A percentile compares a stretch with the other conserved stretches of the same genome.
phyloP scores from a whole-genome alignment of 2,797 vertebrate genomes.

The Rhinophrynus dorsalis region DNA sequence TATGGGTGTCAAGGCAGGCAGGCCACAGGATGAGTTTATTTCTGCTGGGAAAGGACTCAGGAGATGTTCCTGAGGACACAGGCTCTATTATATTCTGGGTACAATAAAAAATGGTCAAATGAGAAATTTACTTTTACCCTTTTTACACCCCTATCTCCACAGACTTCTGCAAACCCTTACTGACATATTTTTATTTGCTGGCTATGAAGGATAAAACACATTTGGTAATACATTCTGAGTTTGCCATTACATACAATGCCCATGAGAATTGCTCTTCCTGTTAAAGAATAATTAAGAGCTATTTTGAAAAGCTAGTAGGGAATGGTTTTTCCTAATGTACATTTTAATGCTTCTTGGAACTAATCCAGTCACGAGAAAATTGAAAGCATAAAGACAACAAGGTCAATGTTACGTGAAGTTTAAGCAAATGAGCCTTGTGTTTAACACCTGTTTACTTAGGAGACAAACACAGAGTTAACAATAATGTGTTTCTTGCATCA shows the following conservation, averaged over 20 bases:
- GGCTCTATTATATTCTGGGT: too few relatives aligned
- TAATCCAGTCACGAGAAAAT: conserved; percentile 15
- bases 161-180: background rate
- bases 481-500: too few relatives aligned
- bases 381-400: conserved; percentile 12
- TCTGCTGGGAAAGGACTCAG: too few relatives aligned
- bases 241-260: background rate
- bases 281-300: background rate
- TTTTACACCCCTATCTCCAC: too few relatives aligned
- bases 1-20: too few relatives aligned
- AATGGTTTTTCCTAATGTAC: conserved; percentile 23
- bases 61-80: too few relatives aligned
- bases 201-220: background rate
- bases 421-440: too few relatives aligned
- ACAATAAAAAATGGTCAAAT: too few relatives aligned
- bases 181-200: background rate
- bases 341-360: conserved; percentile 19
- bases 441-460: too few relatives aligned
- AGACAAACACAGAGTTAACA: too few relatives aligned
- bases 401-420: conserved; percentile 3
- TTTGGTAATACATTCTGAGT: background rate
- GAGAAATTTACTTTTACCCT: too few relatives aligned
- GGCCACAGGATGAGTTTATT: too few relatives aligned
- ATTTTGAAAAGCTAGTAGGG: background rate
- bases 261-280: background rate